phyloP scores from a whole-genome alignment of 2,797 vertebrate species.

The Spheniscus humboldti region DNA sequence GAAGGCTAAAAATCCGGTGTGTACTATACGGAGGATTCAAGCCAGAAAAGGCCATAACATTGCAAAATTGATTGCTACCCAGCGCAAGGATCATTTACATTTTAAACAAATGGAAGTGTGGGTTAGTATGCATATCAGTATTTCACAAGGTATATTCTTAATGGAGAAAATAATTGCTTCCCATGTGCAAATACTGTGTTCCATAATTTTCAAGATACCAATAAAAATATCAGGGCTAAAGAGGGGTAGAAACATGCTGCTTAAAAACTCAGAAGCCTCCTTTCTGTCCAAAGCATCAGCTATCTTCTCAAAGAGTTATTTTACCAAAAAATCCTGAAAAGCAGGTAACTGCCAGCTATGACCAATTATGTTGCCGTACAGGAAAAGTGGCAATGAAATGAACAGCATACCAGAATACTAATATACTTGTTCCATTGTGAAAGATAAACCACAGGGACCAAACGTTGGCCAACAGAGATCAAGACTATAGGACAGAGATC shows the following conservation, averaged over 20 bases:
- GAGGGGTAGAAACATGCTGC: not conserved
- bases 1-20: not conserved
- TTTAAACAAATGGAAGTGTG: not conserved
- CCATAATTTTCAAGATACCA: not conserved
- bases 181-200: not conserved
- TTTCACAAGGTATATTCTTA: not conserved
- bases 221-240: not conserved
- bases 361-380: conserved; percentile 48
- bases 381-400: not conserved
- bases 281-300: conserved; percentile 25
- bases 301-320: conserved; percentile 33
- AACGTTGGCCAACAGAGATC: rapidly evolving
- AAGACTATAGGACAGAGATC: too few species aligned
- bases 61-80: not conserved
- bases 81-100: not conserved
- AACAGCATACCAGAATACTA: not conserved
- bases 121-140: not conserved
- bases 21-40: not conserved
- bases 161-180: not conserved
- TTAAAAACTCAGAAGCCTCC: not conserved
- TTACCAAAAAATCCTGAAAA: conserved; percentile 51
- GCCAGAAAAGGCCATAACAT: not conserved
- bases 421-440: not conserved
- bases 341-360: conserved; percentile 40
- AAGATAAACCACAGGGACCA: not conserved